phyloP scores from a whole-genome alignment of 1,140 invertebrate genomes.

The Vanessa tameamea region DNA sequence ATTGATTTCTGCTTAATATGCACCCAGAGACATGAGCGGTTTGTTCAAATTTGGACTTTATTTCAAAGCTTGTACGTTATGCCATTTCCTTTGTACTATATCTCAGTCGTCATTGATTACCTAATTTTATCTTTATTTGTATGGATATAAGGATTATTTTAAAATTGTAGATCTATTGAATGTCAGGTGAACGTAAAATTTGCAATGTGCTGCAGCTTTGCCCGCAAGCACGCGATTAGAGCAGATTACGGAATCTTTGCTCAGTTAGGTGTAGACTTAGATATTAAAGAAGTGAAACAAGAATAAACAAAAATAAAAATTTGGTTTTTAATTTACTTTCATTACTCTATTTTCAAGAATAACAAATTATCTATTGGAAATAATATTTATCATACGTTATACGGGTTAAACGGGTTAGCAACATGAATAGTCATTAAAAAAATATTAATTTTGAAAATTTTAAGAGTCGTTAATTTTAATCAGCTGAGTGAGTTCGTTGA shows the following conservation, averaged over 20 bases:
- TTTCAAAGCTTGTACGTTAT: slow-evolving; percentile 12
- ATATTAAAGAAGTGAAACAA: slow-evolving; percentile 15
- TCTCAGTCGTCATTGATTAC: slow-evolving; percentile 1
- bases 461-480: too few species aligned
- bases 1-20: slow-evolving; percentile 61
- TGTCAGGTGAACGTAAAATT: slow-evolving; percentile 47
- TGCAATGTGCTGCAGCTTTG: slow-evolving; percentile 49
- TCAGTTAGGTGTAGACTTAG: slow-evolving; percentile 27
- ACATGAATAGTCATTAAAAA: too few species aligned
- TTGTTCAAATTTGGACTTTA: slow-evolving; percentile 37
- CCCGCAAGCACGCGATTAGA: slow-evolving; percentile 57
- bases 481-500: too few species aligned
- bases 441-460: too few species aligned
- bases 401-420: too few species aligned
- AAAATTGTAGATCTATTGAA: slow-evolving; percentile 10
- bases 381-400: too few species aligned
- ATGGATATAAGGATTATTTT: slow-evolving; percentile 16
- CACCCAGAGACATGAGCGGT: slow-evolving; percentile 42
- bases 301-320: not conserved
- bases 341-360: not conserved
- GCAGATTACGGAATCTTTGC: slow-evolving; percentile 37
- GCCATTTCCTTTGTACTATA: not conserved
- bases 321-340: not conserved
- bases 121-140: slow-evolving; percentile 20
- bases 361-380: too few species aligned